Evolutionary conservation across 30 jellyfish, hydroid and myxozoan genomes (phyloP).

Genomic region (Haliclystus octoradiatus): DNA sequence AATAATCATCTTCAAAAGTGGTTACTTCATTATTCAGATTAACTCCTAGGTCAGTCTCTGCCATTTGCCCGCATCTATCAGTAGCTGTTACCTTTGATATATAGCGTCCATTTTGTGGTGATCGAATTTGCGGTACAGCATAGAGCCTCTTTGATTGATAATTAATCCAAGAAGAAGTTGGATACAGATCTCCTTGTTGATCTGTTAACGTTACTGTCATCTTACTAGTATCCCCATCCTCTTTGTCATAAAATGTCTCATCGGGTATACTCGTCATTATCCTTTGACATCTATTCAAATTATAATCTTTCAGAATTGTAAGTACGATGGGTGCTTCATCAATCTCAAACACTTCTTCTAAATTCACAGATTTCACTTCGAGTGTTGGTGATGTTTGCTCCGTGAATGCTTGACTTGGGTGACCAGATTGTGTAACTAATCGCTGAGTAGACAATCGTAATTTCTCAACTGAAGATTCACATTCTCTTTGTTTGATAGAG

Average conservation of each 20-base stretch:
- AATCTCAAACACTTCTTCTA: not conserved
- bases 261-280: conserved; percentile 10
- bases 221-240: conserved; percentile 10
- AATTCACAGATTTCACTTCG: conserved; percentile 14
- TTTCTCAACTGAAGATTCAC: conserved; percentile 8
- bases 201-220: conserved; percentile 6
- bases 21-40: no score
- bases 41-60: conserved; percentile 17
- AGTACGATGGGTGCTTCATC: conserved; percentile 17
- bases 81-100: conserved; percentile 27
- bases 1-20: not conserved
- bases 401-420: conserved; percentile 13
- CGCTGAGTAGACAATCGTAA: conserved; percentile 1
- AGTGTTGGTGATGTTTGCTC: conserved; percentile 13
- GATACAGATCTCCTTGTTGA: conserved; percentile 20
- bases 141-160: conserved; percentile 10
- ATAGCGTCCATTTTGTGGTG: conserved; percentile 24
- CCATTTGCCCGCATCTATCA: conserved; percentile 55
- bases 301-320: no score
- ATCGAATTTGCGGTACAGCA: conserved; percentile 33
- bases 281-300: conserved; percentile 2
- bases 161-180: conserved; percentile 42
- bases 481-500: conserved; percentile 17
- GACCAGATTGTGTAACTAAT: not conserved
- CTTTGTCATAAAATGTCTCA: conserved; percentile 54